These are phyloP conservation scores for Ephydatia muelleri DNA, from an alignment of 37 sponge, comb jelly and placozoan genomes.

Conservation along the genomic window DNA sequence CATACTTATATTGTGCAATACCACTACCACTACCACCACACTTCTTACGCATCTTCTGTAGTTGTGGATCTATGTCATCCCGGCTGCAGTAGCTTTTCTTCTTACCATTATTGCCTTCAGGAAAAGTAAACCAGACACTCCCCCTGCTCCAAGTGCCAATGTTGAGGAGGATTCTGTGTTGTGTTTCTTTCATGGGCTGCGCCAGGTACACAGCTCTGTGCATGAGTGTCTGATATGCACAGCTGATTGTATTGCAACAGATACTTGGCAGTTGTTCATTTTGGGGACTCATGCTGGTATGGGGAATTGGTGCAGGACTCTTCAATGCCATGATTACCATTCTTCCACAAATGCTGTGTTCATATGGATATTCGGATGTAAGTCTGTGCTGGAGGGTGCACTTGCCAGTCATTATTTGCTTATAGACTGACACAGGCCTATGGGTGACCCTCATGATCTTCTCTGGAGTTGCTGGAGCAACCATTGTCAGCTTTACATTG, in stretches of 20 bases:
- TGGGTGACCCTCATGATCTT: conserved; percentile 59
- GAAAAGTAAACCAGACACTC: conserved; percentile 63
- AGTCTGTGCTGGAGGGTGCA: neutral
- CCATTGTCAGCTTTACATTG: conserved; percentile 40
- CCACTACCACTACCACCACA: too few relatives aligned
- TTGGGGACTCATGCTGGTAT: conserved; percentile 26
- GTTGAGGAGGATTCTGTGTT: conserved; percentile 13
- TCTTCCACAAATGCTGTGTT: conserved; percentile 82
- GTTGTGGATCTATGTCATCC: conserved; percentile 77
- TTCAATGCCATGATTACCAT: conserved; percentile 59
- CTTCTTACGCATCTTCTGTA: neutral
- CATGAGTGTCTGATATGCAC: neutral
- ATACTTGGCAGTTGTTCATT: conserved; percentile 35
- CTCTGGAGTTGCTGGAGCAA: conserved; percentile 52
- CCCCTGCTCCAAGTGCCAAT: conserved; percentile 73
- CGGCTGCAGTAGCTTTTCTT: conserved; percentile 51
- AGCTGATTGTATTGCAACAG: conserved; percentile 11
- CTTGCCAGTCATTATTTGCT: neutral
- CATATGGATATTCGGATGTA: conserved; percentile 70
- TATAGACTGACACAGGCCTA: conserved; percentile 52
- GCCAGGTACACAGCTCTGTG: conserved; percentile 21
- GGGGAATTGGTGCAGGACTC: conserved; percentile 22
- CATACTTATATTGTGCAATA: too few relatives aligned
- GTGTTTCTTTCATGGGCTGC: conserved; percentile 74
- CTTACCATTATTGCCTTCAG: conserved; percentile 54